These are phyloP conservation scores for Podarcis raffonei DNA, from an alignment of 2,113 vertebrate genomes.

Conservation along the genomic window DNA sequence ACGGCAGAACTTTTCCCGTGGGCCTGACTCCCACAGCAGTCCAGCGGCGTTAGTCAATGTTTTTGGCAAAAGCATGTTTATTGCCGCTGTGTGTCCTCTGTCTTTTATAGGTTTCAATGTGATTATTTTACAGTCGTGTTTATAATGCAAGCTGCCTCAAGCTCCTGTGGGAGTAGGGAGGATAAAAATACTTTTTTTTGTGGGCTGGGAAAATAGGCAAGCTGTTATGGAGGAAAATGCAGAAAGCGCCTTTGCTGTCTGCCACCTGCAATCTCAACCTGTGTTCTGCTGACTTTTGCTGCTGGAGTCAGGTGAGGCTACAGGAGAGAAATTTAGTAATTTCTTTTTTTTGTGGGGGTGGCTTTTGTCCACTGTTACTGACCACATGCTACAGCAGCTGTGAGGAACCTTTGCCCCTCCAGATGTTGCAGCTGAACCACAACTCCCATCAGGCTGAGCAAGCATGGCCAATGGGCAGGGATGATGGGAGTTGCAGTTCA, in stretches of 20 bases:
- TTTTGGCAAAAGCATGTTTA: not conserved
- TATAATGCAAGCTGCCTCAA: not conserved
- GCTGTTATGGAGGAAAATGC: not conserved
- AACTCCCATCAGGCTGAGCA: too few relatives aligned
- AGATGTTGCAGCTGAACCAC: too few relatives aligned
- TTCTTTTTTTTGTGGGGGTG: not conserved
- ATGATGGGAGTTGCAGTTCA: too few relatives aligned
- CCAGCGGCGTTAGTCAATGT: not conserved
- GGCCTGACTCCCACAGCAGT: not conserved
- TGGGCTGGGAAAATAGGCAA: not conserved
- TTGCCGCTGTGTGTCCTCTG: not conserved
- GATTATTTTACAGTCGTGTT: not conserved
- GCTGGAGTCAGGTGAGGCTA: not conserved
- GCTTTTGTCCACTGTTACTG: not conserved
- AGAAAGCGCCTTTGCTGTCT: not conserved
- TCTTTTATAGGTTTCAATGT: not conserved
- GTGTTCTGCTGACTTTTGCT: not conserved
- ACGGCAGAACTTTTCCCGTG: not conserved
- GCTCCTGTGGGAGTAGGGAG: not conserved
- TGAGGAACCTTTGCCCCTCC: too few relatives aligned
- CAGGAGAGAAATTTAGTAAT: not conserved
- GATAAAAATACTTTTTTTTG: conserved; percentile 12
- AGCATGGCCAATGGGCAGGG: too few relatives aligned
- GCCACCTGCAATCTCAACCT: too few relatives aligned
- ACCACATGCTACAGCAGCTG: not conserved